phyloP scores from a whole-genome alignment of 2,888 invertebrate genomes.

The Zhuqinia jingwanae region DNA sequence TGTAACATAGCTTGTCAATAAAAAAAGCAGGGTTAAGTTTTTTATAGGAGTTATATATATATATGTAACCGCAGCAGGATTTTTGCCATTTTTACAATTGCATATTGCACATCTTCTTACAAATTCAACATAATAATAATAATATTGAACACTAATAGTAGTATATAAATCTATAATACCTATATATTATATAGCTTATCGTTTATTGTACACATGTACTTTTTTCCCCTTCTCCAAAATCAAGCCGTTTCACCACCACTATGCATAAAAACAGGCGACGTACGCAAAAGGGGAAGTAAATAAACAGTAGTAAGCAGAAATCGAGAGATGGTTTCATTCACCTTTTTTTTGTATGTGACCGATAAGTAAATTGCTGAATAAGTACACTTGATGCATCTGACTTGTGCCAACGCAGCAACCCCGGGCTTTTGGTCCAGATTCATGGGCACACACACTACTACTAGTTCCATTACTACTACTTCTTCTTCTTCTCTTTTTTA shows the following conservation, averaged over 20 bases:
- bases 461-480: neutral
- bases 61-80: neutral
- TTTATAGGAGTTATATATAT: neutral
- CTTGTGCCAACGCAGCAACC: conserved; percentile 71
- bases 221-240: conserved; percentile 22
- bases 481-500: neutral
- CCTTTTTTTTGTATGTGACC: conserved; percentile 70
- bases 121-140: neutral
- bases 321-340: conserved; percentile 70
- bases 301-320: conserved; percentile 71
- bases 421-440: conserved; percentile 68
- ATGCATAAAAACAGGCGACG: conserved; percentile 43
- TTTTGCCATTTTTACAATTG: conserved; percentile 36
- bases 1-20: conserved; percentile 20
- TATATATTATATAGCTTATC: neutral
- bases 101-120: neutral
- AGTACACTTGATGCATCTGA: conserved; percentile 71
- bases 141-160: neutral
- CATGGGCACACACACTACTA: conserved; percentile 64
- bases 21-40: conserved; percentile 53
- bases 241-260: conserved; percentile 20
- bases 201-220: neutral
- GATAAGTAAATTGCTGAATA: conserved; percentile 71
- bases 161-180: neutral
- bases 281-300: conserved; percentile 70